Evolutionary conservation across 2,797 vertebrate genomes (phyloP).

Genomic region (Tapera naevia): DNA sequence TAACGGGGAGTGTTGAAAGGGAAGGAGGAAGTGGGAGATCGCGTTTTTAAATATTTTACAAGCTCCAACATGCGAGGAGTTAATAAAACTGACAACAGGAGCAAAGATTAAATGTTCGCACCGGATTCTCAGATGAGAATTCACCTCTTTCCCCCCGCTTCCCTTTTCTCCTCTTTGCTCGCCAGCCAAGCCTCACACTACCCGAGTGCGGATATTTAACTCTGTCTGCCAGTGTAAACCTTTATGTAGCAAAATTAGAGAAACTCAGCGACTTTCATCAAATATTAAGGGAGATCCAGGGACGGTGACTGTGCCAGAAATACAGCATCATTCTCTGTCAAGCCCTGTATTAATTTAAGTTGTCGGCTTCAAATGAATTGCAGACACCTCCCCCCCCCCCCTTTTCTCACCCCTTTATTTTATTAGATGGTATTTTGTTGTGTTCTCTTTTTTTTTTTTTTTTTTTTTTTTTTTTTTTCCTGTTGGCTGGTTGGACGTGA

Average conservation of each 20-base stretch:
- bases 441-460: neutral
- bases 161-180: slow-evolving; percentile 20
- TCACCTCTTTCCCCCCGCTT: neutral
- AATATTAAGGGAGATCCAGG: slow-evolving; percentile 78
- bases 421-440: neutral
- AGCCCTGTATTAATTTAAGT: slow-evolving; percentile 73
- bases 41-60: slow-evolving; percentile 52
- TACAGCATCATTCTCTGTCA: slow-evolving; percentile 75
- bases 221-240: slow-evolving; percentile 80
- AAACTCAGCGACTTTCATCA: slow-evolving; percentile 74
- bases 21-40: neutral
- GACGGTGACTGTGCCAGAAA: slow-evolving; percentile 58
- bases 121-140: slow-evolving; percentile 17
- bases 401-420: neutral
- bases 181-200: slow-evolving; percentile 46
- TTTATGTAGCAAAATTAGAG: slow-evolving; percentile 81
- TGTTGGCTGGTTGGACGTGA: neutral
- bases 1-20: slow-evolving; percentile 25
- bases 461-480: too few relatives aligned
- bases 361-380: slow-evolving; percentile 37
- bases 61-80: slow-evolving; percentile 41
- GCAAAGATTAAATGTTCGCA: slow-evolving; percentile 44
- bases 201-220: slow-evolving; percentile 67
- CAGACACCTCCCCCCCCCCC: neutral
- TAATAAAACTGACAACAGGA: slow-evolving; percentile 55